Percentiles rank a stretch among this genome's conserved stretches.
Conservation (phyloP, 2,797 vertebrate genomes). For the Loris lydekkerianus region DNA sequence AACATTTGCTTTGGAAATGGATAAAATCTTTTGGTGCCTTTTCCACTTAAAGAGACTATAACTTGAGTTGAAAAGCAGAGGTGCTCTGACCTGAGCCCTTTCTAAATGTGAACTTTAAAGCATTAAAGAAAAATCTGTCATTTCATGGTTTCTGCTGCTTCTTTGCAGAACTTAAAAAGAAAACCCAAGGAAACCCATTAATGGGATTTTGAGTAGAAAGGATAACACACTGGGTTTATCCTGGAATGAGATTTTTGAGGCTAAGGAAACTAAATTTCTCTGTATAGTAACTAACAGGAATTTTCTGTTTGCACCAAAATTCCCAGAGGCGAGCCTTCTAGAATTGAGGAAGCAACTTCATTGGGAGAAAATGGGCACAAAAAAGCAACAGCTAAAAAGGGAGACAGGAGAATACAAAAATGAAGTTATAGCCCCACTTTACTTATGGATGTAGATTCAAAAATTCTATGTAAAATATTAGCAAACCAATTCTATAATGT, state of each 20-base stretch:
- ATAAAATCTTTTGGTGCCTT: not conserved
- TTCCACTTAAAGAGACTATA: not conserved
- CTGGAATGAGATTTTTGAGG: not conserved
- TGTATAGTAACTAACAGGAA: not conserved
- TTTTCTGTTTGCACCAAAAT: not conserved
- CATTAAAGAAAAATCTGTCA: constrained; percentile 43
- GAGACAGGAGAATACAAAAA: not conserved
- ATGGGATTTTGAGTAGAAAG: constrained; percentile 46
- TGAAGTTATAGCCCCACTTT: not conserved
- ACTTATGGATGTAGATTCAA: not conserved
- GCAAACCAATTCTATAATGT: not conserved
- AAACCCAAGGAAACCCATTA: not conserved
- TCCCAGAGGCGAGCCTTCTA: not conserved
- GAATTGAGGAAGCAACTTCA: not conserved
- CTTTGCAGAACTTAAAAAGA: constrained; percentile 1
- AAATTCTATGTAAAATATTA: constrained; percentile 3
- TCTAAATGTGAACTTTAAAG: constrained; percentile 52
- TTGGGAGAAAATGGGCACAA: not conserved
- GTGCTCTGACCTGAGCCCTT: not conserved
- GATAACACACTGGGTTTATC: not conserved
- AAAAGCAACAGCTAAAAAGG: not conserved
- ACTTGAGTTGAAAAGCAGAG: not conserved
- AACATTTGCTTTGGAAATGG: constrained; percentile 33
- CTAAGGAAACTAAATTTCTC: constrained; percentile 24
- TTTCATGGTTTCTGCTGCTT: constrained; percentile 42